Evolutionary conservation across 2,113 vertebrate genomes (phyloP), one percentile per base, ranked within the genome.

Genomic region (Pao palembangensis): DNA sequence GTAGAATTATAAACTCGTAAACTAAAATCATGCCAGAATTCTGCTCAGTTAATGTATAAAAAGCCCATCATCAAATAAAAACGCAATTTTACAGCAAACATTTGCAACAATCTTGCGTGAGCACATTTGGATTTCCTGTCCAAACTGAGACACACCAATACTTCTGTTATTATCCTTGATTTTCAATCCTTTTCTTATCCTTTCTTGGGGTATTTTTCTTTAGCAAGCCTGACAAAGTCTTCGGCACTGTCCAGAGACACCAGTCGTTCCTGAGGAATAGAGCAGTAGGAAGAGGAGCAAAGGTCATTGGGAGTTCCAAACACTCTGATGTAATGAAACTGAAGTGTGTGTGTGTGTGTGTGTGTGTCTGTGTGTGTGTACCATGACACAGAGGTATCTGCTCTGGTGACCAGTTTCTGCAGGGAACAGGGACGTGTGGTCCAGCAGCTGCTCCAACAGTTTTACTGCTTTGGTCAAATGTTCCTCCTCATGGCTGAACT

Each of bases 241-340:
- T 97, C 94, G 0, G 94, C 93, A 0, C 94, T 94, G 19, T 98
- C 94, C 14, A 98, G 90, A 21, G 93, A 91, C 58, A 96, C 92
- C 51, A 96, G 92, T 15, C 92, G 91, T 58, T 96, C 94, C 94
- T 98, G 54, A 51, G 20, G 25, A 31, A 8, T 8, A 38, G n/a
- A 65, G 55, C 34, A 3, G 38, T 17, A 51, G 25, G 16, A 16
- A n/a, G 47, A 56, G 23, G 38, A 28, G 18, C 44, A n/a, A 55
- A 44, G 44, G 44, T 16, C 44, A 47, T 1, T 2, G 10, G 23
- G n/a, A 31, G 43, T 44, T 13, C 43, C 25, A 28, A 28, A 28
- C 34, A 38, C 34, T 31, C 28, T 8, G 11, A 38, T 38, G 34
- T 11, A 34, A 18, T 6, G 0, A n/a, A 47, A 47, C 43, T 16